Base-by-base conservation (phyloP, 2,113 vertebrate genomes). In the Lanius ludovicianus region DNA sequence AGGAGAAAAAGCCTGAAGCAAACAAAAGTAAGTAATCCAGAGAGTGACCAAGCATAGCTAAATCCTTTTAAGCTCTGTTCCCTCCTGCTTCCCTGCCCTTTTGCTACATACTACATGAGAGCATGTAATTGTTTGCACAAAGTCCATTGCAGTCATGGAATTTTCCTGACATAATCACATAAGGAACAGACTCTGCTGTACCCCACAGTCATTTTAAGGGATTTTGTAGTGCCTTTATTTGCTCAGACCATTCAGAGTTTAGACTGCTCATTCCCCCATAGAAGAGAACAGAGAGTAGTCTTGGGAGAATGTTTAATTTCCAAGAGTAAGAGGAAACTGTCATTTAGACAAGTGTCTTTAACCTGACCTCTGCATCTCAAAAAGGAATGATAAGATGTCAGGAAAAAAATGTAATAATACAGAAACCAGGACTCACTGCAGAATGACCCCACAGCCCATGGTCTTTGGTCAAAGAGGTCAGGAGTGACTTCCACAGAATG, bases 1-100 rank as follows among this genome's bases (percentile, higher is more conserved):
- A 92, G 87, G 83, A 81, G 78, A 78, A 89, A 92, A 92, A 82
- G 52, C 85, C 85, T 71, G 79, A 74, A 93, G 93, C 79, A 93
- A 84, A 93, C 76, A 84, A 87, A 90, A 74, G 59, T 41, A 50
- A 84, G 81, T 25, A 92, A 93, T 70, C 57, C 92, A 92, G 78
- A 89, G 63, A 90, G 46, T 53, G 79, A 85, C 68, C 57, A 73
- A 90, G 83, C 52, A 82, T 18, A 60, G 44, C 47, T 75, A 93
- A 90, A 84, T 30, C 53, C 56, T 63, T 86, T 64, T n/a, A 77
- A 84, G 49, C 56, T 78, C 52, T n/a, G 8, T 28, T 55, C 37
- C 42, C 15, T 3, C 2, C 11, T 7, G 7, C 31, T 44, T 62
- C 4, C 7, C 19, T 15, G 19, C 8, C 13, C 25, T 78, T 93